Base-by-base conservation (phyloP, 2,888 invertebrate species). In the Lepidonotus clava region DNA sequence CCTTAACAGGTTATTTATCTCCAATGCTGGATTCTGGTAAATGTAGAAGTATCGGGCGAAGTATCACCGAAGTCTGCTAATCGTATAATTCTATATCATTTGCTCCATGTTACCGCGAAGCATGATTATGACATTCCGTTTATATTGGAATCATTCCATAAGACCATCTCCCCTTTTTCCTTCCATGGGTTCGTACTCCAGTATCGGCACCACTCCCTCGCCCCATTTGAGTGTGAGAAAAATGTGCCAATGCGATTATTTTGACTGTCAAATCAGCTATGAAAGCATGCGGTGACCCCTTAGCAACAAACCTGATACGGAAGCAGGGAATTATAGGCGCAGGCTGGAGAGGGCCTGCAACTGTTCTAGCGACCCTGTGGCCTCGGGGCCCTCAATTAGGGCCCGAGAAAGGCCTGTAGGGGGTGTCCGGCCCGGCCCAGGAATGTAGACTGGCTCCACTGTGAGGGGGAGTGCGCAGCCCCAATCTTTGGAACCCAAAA, bases 241-340 rank as follows among this genome's bases (percentile, higher is more conserved):
- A 53, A 53, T 2, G 53, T n/a, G n/a, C 2, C 53, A 61, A 61
- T 61, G 24, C 28, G 61, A 28, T 61, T 61, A 61, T 61, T 61
- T 61, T 28, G 61, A 28, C 61, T 61, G 61, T 61, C 61, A 61
- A 61, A 61, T 61, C 61, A 61, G 24, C 61, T 61, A 61, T 61
- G 61, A 28, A 61, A 61, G 61, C 61, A 61, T 61, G 61, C 11
- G 56, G 61, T 11, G 11, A 28, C 28, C 61, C 24, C n/a, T 61
- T 11, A 18, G 24, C 11, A 18, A 24, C 28, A 18, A 24, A 61
- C 61, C 61, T 32, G 61, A 61, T 61, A 61, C 61, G 61, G 61
- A 28, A 61, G 28, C 2, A 11, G 14, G 61, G 61, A 18, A 61
- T n/a, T n/a, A 61, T 32, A 28, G 61, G 5, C 28, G 28, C 11